Base-by-base conservation (phyloP, 2,797 vertebrate genomes). In the Varecia variegata region DNA sequence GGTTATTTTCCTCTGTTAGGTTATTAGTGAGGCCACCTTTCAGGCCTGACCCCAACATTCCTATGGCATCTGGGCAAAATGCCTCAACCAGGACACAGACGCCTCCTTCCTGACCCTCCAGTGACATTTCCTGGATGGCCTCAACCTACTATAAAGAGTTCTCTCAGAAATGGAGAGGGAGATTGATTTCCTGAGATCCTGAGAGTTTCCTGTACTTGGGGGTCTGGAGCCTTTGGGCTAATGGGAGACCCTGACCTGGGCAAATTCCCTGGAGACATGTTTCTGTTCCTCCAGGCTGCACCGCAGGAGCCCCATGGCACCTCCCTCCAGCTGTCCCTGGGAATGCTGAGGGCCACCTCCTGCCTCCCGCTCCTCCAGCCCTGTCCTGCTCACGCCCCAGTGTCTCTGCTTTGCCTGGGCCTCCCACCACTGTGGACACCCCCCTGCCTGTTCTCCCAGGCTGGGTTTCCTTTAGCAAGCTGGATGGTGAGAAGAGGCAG, bases 231-330 rank as follows among this genome's bases (percentile, higher is more conserved):
- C n/a, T n/a, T n/a, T n/a, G n/a, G n/a, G n/a, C n/a, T n/a, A n/a
- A n/a, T n/a, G n/a, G n/a, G n/a, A n/a, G n/a, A n/a, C n/a, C n/a
- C n/a, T n/a, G n/a, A n/a, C n/a, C n/a, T n/a, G 45, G 45, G 3
- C 15, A 50, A 17, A 17, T 14, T 50, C 50, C 50, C 50, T 30
- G 12, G 4, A 3, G 32, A 73, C 5, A 30, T 9, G 25, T 50
- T 43, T 80, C 12, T n/a, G 43, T 30, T 3, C 32, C 68, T 50
- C 50, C 58, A 67, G 47, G 25, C 15, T 21, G 52, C 30, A 15
- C 0, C 7, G 11, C 21, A 0, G 32, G 32, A 14, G 13, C 0
- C 18, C 60, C 45, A 3, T 0, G 30, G 35, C 32, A 8, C 21
- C 43, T 35, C n/a, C 1, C 38, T 50, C 62, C 38, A 12, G 14